Evolutionary conservation across 2,797 vertebrate genomes (phyloP).

Genomic region (Gymnothorax javanicus): DNA sequence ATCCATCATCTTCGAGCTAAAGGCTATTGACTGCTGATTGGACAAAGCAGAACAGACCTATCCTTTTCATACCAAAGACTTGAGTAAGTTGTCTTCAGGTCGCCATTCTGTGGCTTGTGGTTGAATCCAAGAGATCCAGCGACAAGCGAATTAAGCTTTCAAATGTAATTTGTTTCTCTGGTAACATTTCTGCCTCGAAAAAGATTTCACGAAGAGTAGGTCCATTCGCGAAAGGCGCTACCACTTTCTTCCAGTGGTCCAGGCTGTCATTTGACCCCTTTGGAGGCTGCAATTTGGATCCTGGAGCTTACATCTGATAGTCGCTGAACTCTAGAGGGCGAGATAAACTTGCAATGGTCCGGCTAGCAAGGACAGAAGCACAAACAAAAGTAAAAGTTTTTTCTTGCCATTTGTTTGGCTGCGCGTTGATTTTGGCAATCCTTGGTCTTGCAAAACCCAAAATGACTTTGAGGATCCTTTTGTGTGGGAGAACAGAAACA

Average conservation of each 20-base stretch:
- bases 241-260: conserved; percentile 17
- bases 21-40: conserved; percentile 3
- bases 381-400: conserved; percentile 38
- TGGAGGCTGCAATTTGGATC: conserved; percentile 18
- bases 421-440: conserved; percentile 28
- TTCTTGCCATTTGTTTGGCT: conserved; percentile 39
- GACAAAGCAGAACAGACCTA: conserved; percentile 6
- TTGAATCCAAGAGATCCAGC: conserved; percentile 11
- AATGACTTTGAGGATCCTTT: conserved; percentile 39
- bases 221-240: conserved; percentile 19
- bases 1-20: conserved; percentile 18
- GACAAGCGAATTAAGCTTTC: conserved; percentile 2
- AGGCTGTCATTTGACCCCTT: conserved; percentile 22
- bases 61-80: conserved; percentile 12
- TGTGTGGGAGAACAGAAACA: conserved; percentile 35
- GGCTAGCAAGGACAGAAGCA: conserved; percentile 19
- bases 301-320: conserved; percentile 22
- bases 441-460: conserved; percentile 30
- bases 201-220: conserved; percentile 17
- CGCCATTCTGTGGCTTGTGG: neutral
- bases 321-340: conserved; percentile 38
- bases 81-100: conserved; percentile 13
- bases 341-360: conserved; percentile 30
- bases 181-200: conserved; percentile 22
- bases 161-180: conserved; percentile 20